Conservation (phyloP, 92 coral and sea anemone genomes). For the Epizoanthus scotinus region DNA sequence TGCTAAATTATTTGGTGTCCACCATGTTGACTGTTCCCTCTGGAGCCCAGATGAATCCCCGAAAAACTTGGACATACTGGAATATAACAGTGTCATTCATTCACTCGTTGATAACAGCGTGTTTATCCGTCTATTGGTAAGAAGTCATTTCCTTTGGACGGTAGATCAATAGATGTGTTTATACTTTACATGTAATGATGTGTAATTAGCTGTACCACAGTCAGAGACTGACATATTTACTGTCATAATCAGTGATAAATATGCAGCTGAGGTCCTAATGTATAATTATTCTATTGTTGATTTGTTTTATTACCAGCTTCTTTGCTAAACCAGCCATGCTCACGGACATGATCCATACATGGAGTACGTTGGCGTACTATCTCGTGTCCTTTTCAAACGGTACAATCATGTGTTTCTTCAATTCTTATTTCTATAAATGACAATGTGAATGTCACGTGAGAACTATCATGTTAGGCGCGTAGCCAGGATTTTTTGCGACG, state of each 20-base stretch:
- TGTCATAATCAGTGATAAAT: too few species aligned
- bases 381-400: slow-evolving; percentile 66
- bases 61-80: slow-evolving; percentile 41
- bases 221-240: too few species aligned
- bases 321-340: slow-evolving; percentile 80
- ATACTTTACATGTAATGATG: too few species aligned
- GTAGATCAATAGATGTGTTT: too few species aligned
- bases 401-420: slow-evolving; percentile 28
- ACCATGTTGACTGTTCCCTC: slow-evolving; percentile 17
- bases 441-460: too few species aligned
- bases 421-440: too few species aligned
- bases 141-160: background rate
- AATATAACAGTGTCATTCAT: slow-evolving; percentile 18
- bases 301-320: slow-evolving; percentile 51
- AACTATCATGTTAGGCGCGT: too few species aligned
- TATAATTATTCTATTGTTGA: background rate
- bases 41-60: slow-evolving; percentile 24
- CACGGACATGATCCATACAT: slow-evolving; percentile 70
- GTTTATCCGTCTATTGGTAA: slow-evolving; percentile 38
- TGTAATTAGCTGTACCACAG: too few species aligned
- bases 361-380: slow-evolving; percentile 58
- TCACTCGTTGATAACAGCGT: slow-evolving; percentile 34
- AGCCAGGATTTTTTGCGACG: too few species aligned
- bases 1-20: slow-evolving; percentile 7
- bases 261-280: too few species aligned